Evolutionary conservation across 2,888 invertebrate species (phyloP), one percentile per base, ranked within the genome.

Genomic region (Dasysyrphus albostriatus): DNA sequence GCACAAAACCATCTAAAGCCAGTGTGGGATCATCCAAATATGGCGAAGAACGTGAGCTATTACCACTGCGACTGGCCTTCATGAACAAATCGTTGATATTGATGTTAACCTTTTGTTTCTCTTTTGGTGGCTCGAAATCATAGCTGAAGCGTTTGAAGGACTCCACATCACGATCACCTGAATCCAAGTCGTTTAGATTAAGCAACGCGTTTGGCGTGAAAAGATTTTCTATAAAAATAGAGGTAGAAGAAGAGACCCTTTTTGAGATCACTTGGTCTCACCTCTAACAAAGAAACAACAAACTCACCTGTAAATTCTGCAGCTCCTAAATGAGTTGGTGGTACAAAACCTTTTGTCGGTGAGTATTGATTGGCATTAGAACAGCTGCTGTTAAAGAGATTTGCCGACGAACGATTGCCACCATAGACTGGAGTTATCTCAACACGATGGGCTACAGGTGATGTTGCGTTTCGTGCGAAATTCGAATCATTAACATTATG

Each of bases 141-240:
- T 96, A 95, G 89, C 97, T 97, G 93, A 97, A 97, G 24, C 97
- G 95, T 92, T 98, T 98, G 93, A 98, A 97, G 2, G 96, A 96
- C 91, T 98, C 97, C 88, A 97, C 94, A 91, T 97, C 97, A 3
- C 96, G 93, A 90, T 97, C 97, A 47, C 95, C 95, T 76, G 95
- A 96, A 91, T 97, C 97, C 90, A 97, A 94, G 51, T 96, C 95
- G 19, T 96, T 96, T 88, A 96, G 94, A 91, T 97, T 96, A 87
- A 96, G 94, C 92, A 97, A 96, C 91, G 96, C 96, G 93, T 96
- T 96, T 59, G 97, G 97, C 89, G 95, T 95, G 94, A 97, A 98
- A 85, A 97, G 95, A 92, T 95, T 97, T 89, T 92, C 92, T 91
- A 78, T 16, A 34, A 10, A 16, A 72, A 82, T 63, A 83, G 72